A percentile compares a stretch with the other conserved stretches of the same genome.
phyloP scores from a whole-genome alignment of 2,113 vertebrate genomes.

The Menura novaehollandiae region DNA sequence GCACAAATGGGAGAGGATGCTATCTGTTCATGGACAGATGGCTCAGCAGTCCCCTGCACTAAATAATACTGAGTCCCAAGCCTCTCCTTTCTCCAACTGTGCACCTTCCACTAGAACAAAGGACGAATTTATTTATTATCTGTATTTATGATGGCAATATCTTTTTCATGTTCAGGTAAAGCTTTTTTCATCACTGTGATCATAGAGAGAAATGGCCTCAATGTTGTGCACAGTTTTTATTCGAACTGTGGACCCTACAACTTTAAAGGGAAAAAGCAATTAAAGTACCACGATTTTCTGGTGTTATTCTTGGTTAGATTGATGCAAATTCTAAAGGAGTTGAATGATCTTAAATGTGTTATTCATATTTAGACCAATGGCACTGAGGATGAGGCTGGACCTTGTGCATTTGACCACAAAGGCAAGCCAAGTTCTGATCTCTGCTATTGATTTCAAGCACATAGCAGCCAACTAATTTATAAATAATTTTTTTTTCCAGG shows the following conservation, averaged over 20 bases:
- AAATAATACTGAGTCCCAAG: constrained; percentile 41
- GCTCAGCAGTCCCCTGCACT: constrained; percentile 40
- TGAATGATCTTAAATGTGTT: neutral
- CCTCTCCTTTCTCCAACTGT: constrained; percentile 31
- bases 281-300: neutral
- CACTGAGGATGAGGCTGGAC: neutral
- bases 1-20: constrained; percentile 23
- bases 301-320: neutral
- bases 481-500: neutral
- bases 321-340: neutral
- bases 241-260: neutral
- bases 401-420: neutral
- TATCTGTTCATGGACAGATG: constrained; percentile 45
- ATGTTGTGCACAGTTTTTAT: neutral
- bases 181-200: neutral
- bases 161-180: neutral
- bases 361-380: neutral
- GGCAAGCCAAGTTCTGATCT: neutral
- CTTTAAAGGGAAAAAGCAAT: neutral
- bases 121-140: neutral
- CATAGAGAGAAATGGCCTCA: neutral
- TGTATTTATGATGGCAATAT: neutral
- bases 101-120: constrained; percentile 31
- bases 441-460: neutral
- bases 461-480: neutral